Conservation (phyloP, 92 coral and sea anemone genomes). For the Blastomussa wellsi region DNA sequence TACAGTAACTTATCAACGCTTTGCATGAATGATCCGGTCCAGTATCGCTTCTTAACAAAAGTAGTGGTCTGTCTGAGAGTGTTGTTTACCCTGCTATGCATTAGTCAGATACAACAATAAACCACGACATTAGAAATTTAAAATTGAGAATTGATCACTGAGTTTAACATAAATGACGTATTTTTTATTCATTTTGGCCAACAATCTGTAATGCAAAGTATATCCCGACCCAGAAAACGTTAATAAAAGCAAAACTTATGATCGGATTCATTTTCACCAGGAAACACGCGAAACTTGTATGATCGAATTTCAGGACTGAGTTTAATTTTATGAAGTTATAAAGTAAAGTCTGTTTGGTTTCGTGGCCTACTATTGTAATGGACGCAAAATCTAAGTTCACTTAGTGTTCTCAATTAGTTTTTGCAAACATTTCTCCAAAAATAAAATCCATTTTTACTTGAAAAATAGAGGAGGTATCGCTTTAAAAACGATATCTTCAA, state of each 20-base stretch:
- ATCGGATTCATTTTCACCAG: not conserved
- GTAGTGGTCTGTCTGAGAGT: too few species aligned
- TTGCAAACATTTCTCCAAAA: not conserved
- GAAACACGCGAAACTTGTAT: too few species aligned
- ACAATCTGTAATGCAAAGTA: not conserved
- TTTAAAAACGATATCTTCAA: not conserved
- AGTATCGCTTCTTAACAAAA: too few species aligned
- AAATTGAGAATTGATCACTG: not conserved
- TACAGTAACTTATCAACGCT: not conserved
- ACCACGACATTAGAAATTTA: too few species aligned
- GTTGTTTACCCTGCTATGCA: too few species aligned
- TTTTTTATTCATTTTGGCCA: not conserved
- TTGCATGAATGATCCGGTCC: not conserved
- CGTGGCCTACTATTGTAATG: not conserved
- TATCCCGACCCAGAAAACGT: not conserved
- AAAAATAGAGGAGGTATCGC: not conserved
- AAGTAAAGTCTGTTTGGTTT: not conserved
- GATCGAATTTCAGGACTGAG: not conserved
- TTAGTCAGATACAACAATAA: too few species aligned
- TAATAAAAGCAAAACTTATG: not conserved
- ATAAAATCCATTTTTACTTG: not conserved
- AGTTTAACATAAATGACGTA: not conserved
- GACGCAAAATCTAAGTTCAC: not conserved
- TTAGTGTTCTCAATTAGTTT: not conserved
- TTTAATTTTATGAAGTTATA: not conserved